Percentiles rank a stretch among this genome's conserved stretches.
Conservation (phyloP, 2,888 invertebrate species). For the Sarcophaga rosellei region DNA sequence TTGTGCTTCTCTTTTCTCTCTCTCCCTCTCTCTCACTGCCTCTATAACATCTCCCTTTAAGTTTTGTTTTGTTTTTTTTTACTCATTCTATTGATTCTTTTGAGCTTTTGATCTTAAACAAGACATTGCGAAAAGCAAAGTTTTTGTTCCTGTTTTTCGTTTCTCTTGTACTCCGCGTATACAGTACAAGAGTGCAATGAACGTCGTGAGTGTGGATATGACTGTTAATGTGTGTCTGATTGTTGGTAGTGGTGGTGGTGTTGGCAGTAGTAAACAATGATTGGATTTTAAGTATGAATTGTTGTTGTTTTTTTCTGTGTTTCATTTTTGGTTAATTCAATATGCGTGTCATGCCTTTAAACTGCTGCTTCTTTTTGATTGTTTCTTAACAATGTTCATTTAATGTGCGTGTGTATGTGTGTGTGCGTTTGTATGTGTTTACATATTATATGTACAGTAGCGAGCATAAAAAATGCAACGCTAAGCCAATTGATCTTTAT, state of each 20-base stretch:
- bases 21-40: constrained; percentile 16
- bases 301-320: constrained; percentile 24
- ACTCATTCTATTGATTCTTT: neutral
- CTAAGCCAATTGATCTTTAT: too few relatives aligned
- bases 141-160: constrained; percentile 23
- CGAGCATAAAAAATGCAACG: too few relatives aligned
- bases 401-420: constrained; percentile 42
- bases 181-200: constrained; percentile 68
- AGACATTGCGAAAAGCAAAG: constrained; percentile 51
- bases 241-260: neutral
- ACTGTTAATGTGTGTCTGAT: neutral
- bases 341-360: constrained; percentile 61
- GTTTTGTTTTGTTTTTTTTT: constrained; percentile 18
- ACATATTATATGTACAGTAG: too few relatives aligned
- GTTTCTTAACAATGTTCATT: constrained; percentile 20
- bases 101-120: constrained; percentile 35
- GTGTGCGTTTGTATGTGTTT: constrained; percentile 11
- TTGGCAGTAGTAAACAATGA: constrained; percentile 37
- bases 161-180: neutral
- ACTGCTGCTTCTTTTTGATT: constrained; percentile 22
- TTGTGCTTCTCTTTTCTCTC: constrained; percentile 35
- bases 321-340: constrained; percentile 37
- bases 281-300: constrained; percentile 51
- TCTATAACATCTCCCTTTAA: neutral
- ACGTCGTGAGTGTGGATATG: constrained; percentile 50